Evolutionary conservation across 2,797 vertebrate species (phyloP), one percentile per base, ranked within the genome.

Genomic region (Anguilla anguilla): DNA sequence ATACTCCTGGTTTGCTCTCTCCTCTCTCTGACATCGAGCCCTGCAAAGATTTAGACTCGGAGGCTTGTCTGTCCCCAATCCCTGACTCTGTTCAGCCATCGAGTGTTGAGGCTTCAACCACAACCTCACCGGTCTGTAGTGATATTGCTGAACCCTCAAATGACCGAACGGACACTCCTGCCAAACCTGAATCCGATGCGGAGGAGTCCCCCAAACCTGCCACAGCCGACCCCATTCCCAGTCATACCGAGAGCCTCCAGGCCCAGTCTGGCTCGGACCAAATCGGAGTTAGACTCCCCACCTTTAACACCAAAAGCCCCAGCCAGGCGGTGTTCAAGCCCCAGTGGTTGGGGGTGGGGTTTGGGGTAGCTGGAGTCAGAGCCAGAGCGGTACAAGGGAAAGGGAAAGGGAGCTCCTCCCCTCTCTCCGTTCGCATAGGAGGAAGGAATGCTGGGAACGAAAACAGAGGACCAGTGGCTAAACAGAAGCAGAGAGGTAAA

Each of bases 261-360:
- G 89, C 86, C 11, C 90, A 90, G 87, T 86, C 49, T 53, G 85
- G 43, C 28, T 81, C 28, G 61, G 85, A 46, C 25, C 84, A 64
- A 55, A 82, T 69, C 22, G 25, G 74, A 57, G 57, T 82, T 61
- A 88, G 35, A 43, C n/a, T 93, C 85, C 95, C 94, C 88, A 94
- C 88, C 84, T 93, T 97, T n/a, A 94, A 96, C 74, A 35, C 94
- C 0, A 92, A 91, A 87, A 97, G 96, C 89, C 96, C 96, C 1
- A 96, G 96, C 92, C 96, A 96, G 90, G 92, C 92, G 72, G 94
- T 96, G 85, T 96, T 97, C 88, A 96, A 96, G 87, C 96, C 96
- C 0, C 96, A 97, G 93, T 96, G 96, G 96, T 89, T 96, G 86
- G 95, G 95, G 0, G 95, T 95, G 89, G 96, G 95, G 1, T 96